Evolutionary conservation across 2,113 vertebrate species (phyloP), one percentile per base, ranked within the genome.

Genomic region (Cavia porcellus): DNA sequence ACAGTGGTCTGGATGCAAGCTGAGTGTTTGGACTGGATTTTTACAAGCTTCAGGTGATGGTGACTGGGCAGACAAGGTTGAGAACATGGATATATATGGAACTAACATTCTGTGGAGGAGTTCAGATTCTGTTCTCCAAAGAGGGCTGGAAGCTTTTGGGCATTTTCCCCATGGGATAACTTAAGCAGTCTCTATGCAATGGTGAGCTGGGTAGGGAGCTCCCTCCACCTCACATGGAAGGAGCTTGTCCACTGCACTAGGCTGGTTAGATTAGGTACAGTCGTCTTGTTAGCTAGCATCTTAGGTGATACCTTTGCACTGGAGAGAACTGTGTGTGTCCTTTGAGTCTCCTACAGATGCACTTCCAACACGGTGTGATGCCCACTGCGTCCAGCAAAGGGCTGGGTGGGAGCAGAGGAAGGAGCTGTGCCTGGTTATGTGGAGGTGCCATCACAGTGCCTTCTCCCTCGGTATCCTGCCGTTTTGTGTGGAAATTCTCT

Each of bases 401-500:
- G 72, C 7, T 6, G 11, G 57, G 17, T 45, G 9, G 5, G 50
- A 68, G n/a, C 5, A 10, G 61, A 35, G 17, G 28, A 62, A 55
- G n/a, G 28, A 42, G 30, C 38, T 30, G 0, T 5, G 6, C 13
- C 42, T n/a, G 15, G 1, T 1, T 52, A 19, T 86, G 50, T 28
- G 14, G 17, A 70, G 13, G 52, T 25, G 1, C 1, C 7, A 6
- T 32, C 15, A 17, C 1, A 17, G 32, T 0, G 0, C n/a, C n/a
- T 91, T 93, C 72, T 91, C 12, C 3, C 30, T 94, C 25, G 10
- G 59, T 61, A 82, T 68, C 72, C 75, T 45, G 0, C 14, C 74
- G 11, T 86, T 45, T 38, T 66, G 14, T 0, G 0, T 52, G 50
- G 66, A 94, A 94, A 88, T 42, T 82, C 45, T 90, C 92, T 87